phyloP scores from a whole-genome alignment of 1,140 invertebrate genomes.

The Zelostemma sp. region DNA sequence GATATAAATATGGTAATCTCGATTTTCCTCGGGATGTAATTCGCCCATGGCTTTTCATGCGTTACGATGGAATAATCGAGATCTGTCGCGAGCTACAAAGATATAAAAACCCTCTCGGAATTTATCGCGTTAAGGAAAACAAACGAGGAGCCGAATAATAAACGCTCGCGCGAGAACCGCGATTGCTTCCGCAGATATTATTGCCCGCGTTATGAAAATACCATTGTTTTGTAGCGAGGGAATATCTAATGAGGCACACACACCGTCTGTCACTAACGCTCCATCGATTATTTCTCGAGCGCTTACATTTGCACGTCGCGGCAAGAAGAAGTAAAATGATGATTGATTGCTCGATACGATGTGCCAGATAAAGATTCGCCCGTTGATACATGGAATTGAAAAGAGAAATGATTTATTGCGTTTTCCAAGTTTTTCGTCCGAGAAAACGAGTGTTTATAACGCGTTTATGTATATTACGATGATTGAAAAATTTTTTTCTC shows the following conservation, averaged over 20 bases:
- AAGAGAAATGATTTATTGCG: slow-evolving; percentile 12
- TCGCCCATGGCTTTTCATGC: too few relatives aligned
- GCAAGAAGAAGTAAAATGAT: background rate
- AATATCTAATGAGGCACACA: slow-evolving; percentile 11
- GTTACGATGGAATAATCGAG: too few relatives aligned
- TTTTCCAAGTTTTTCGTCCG: too few relatives aligned
- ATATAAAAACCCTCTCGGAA: too few relatives aligned
- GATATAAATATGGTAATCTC: too few relatives aligned
- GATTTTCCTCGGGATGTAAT: too few relatives aligned
- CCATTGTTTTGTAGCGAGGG: slow-evolving; percentile 9
- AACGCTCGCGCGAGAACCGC: slow-evolving; percentile 4
- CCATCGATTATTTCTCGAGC: slow-evolving; percentile 9
- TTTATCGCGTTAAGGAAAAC: slow-evolving; percentile 7
- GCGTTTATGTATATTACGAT: too few relatives aligned
- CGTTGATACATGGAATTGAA: background rate
- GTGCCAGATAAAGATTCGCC: background rate
- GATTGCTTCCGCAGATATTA: slow-evolving; percentile 7
- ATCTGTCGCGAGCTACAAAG: too few relatives aligned
- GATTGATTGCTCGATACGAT: background rate
- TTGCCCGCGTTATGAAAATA: slow-evolving; percentile 13
- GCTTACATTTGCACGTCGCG: slow-evolving; percentile 2
- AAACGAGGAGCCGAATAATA: slow-evolving; percentile 3
- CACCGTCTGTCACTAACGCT: slow-evolving; percentile 10
- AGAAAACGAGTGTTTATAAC: too few relatives aligned
- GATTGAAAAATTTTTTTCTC: too few relatives aligned